Evolutionary conservation across 2,113 vertebrate genomes (phyloP).

Genomic region (Helogale parvula): DNA sequence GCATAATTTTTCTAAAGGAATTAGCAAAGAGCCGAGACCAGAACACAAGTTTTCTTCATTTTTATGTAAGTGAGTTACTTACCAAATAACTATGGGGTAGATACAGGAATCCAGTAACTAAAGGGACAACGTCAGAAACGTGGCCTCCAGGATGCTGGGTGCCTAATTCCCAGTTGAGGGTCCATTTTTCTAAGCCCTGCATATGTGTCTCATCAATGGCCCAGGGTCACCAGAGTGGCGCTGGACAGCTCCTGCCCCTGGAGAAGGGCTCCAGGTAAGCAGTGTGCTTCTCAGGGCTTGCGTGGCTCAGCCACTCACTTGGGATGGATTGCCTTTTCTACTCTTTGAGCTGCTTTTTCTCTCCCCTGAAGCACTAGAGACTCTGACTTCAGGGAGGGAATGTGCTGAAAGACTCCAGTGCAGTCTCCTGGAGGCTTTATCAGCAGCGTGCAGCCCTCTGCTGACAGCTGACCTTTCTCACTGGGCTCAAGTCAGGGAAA

Average conservation of each 20-base stretch:
- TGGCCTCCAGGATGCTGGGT: not conserved
- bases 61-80: not conserved
- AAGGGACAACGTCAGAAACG: not conserved
- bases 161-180: not conserved
- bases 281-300: fast-evolving
- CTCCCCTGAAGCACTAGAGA: constrained; percentile 35
- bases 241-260: not conserved
- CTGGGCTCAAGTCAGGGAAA: constrained; percentile 6
- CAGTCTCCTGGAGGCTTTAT: constrained; percentile 83
- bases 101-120: not conserved
- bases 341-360: not conserved
- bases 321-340: not conserved
- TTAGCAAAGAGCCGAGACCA: not conserved
- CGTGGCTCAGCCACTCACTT: not conserved
- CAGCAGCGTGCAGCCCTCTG: constrained; percentile 79
- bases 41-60: not conserved
- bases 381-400: constrained; percentile 70
- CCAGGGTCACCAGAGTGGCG: too few relatives aligned
- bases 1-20: not conserved
- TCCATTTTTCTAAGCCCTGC: not conserved
- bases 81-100: not conserved
- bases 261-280: not conserved
- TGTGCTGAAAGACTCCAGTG: constrained; percentile 77
- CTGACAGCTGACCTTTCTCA: constrained; percentile 85
- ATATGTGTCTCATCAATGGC: not conserved